A percentile compares a stretch with the other conserved stretches of the same genome.
phyloP scores from a whole-genome alignment of 2,888 invertebrate species.

The Phania funesta region DNA sequence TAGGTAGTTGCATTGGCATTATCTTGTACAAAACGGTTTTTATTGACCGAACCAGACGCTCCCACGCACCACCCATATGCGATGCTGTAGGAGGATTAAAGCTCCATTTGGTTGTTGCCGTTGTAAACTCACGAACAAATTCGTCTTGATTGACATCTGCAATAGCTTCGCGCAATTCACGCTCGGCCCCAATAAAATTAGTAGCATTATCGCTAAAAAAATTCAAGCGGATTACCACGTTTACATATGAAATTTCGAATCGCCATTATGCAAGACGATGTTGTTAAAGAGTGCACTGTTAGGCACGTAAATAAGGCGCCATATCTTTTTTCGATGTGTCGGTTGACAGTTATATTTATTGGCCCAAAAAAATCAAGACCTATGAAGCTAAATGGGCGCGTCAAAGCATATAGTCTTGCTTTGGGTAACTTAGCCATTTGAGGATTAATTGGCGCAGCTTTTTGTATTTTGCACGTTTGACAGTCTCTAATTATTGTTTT shows the following conservation, averaged over 20 bases:
- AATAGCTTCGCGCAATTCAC: too few species aligned
- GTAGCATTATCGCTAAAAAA: too few species aligned
- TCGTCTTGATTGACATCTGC: too few species aligned
- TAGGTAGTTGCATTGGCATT: neutral
- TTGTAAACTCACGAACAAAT: too few species aligned
- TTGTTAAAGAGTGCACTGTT: slow-evolving; percentile 34
- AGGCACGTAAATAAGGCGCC: too few species aligned
- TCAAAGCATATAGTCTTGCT: too few species aligned
- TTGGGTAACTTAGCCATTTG: too few species aligned
- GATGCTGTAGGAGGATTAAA: slow-evolving; percentile 12
- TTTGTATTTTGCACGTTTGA: slow-evolving; percentile 24
- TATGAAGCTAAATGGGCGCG: slow-evolving; percentile 43
- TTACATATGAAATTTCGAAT: slow-evolving; percentile 46
- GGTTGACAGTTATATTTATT: too few species aligned
- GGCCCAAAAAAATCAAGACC: too few species aligned
- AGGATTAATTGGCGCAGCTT: too few species aligned
- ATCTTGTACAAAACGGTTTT: slow-evolving; percentile 10
- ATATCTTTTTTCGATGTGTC: too few species aligned
- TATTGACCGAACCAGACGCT: neutral
- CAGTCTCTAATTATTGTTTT: slow-evolving; percentile 36
- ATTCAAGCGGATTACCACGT: slow-evolving; percentile 13
- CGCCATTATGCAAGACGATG: slow-evolving; percentile 33
- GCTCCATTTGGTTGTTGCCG: too few species aligned
- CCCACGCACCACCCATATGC: slow-evolving; percentile 11
- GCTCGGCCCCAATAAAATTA: neutral